phyloP scores from a whole-genome alignment of 1,140 invertebrate species.

The Halotydeus destructor region DNA sequence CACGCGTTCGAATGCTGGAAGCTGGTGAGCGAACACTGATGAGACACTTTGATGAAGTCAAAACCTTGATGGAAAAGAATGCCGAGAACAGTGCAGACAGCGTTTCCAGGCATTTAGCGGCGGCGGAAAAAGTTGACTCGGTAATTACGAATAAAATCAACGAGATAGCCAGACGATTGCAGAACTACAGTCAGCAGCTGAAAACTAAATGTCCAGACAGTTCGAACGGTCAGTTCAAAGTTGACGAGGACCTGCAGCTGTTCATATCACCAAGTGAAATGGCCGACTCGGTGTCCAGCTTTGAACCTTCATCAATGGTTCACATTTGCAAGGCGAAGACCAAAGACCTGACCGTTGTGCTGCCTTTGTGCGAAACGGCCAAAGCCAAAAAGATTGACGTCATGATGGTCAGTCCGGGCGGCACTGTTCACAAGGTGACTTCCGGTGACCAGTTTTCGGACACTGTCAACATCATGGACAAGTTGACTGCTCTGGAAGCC shows the following conservation, averaged over 20 bases:
- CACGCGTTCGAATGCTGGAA: slow-evolving; percentile 33
- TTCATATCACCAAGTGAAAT: not conserved
- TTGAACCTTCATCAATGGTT: not conserved
- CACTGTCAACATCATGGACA: not conserved
- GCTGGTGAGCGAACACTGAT: slow-evolving; percentile 34
- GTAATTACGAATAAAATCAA: too few relatives aligned
- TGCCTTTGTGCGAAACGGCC: slow-evolving; percentile 6
- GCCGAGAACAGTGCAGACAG: not conserved
- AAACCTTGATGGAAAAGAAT: not conserved
- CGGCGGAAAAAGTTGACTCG: too few relatives aligned
- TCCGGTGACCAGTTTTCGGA: not conserved
- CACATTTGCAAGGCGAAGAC: not conserved
- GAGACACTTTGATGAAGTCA: slow-evolving; percentile 16
- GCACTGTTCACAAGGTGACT: not conserved
- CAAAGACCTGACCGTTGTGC: not conserved
- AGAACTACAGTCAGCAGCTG: not conserved
- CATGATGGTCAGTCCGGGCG: not conserved
- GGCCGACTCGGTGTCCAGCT: not conserved
- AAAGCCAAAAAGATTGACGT: slow-evolving; percentile 6
- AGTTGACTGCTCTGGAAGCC: slow-evolving; percentile 4
- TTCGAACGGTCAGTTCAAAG: not conserved
- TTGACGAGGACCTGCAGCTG: not conserved
- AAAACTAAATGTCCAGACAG: not conserved
- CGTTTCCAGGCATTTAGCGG: not conserved
- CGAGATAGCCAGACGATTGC: too few relatives aligned